phyloP scores from a whole-genome alignment of 2,888 invertebrate species.

The Oscheius sp. region DNA sequence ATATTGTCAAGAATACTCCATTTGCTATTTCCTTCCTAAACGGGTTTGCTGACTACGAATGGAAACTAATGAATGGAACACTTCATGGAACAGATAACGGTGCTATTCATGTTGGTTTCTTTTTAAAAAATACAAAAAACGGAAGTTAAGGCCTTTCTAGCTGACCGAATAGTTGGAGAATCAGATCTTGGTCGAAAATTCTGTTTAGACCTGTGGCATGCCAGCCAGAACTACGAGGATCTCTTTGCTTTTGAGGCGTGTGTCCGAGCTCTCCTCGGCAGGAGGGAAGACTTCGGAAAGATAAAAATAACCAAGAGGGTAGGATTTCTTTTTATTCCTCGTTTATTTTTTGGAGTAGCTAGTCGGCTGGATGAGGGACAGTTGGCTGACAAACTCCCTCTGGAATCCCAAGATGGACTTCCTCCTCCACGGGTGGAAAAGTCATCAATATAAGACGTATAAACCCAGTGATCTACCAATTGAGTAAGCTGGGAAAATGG shows the following conservation, averaged over 20 bases:
- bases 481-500: conserved; percentile 6
- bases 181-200: background rate
- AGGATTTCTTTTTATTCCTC: background rate
- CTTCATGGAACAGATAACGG: conserved; percentile 57
- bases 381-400: conserved; percentile 47
- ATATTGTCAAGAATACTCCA: conserved; percentile 43
- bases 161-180: conserved; percentile 40
- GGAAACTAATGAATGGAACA: conserved; percentile 37
- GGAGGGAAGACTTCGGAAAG: conserved; percentile 21
- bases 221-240: conserved; percentile 46
- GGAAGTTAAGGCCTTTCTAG: conserved; percentile 44
- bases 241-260: conserved; percentile 65
- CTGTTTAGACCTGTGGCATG: conserved; percentile 47
- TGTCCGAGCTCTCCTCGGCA: conserved; percentile 57
- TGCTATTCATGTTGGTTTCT: conserved; percentile 43
- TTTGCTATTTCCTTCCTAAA: conserved; percentile 41
- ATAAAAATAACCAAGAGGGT: conserved; percentile 30
- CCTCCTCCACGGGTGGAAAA: conserved; percentile 54
- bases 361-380: conserved; percentile 49
- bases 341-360: conserved; percentile 36
- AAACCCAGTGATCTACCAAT: conserved; percentile 17
- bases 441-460: conserved; percentile 32
- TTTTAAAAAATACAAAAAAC: background rate
- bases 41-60: conserved; percentile 51
- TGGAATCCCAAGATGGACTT: conserved; percentile 52